Evolutionary conservation across 2,797 vertebrate genomes (phyloP).

Genomic region (Adelosebastes latens): DNA sequence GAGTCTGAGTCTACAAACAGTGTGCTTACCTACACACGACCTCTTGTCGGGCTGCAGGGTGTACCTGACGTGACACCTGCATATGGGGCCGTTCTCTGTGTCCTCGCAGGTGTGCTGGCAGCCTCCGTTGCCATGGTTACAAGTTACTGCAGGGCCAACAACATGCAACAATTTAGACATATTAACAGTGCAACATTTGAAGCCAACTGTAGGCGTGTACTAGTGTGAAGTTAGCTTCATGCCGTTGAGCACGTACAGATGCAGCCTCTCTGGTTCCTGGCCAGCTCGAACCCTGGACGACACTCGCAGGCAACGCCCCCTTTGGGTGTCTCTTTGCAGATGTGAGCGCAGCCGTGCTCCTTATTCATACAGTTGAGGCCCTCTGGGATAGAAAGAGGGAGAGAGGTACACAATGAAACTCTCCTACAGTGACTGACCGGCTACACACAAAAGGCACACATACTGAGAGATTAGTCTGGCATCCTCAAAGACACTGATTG

Average conservation of each 20-base stretch:
- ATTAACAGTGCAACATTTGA: not conserved
- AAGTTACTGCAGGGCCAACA: constrained; percentile 87
- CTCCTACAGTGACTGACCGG: constrained; percentile 76
- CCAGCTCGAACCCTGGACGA: constrained; percentile 95
- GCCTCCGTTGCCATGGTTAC: constrained; percentile 96
- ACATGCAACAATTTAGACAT: constrained; percentile 28
- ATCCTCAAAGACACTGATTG: constrained; percentile 69
- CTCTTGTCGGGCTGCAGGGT: constrained; percentile 88
- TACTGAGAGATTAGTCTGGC: constrained; percentile 70
- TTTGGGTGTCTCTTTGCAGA: constrained; percentile 96
- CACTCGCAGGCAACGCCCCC: constrained; percentile 95
- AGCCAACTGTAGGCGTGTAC: not conserved
- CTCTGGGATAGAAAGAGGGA: constrained; percentile 86
- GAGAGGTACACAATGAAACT: constrained; percentile 77
- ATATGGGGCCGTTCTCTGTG: constrained; percentile 89
- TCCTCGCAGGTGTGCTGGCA: constrained; percentile 98
- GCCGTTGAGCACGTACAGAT: constrained; percentile 86
- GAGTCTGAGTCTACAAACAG: not conserved
- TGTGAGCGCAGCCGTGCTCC: constrained; percentile 95
- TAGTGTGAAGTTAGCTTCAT: not conserved
- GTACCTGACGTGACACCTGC: constrained; percentile 94
- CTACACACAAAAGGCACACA: constrained; percentile 71
- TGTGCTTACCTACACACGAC: constrained; percentile 92
- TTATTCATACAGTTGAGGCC: constrained; percentile 99
- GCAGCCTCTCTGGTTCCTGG: constrained; percentile 94